Evolutionary conservation across 2,888 invertebrate species (phyloP), one percentile per base, ranked within the genome.

Genomic region (Myopa tessellatipennis): DNA sequence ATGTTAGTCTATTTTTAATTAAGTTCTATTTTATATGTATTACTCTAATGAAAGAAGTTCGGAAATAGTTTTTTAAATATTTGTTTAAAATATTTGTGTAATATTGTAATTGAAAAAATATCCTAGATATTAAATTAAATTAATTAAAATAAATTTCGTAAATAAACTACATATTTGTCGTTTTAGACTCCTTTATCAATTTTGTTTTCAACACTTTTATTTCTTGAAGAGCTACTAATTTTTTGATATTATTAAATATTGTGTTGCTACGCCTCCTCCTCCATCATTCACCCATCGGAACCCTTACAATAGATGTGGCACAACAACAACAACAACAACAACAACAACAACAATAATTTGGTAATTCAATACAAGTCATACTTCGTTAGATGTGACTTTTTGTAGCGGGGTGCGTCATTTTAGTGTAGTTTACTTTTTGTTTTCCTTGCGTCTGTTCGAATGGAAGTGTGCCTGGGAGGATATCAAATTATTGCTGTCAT

Each of bases 221-320:
- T 10, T 45, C 6, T 2, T 45, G 10, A 45, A 45, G 45, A 45
- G 10, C 45, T 45, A 45, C 10, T 45, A 45, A 45, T 45, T 45
- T 45, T 45, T 45, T 45, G 1, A 6, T 45, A 8, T 10, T 45
- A 45, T 45, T 45, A 45, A 26, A 26, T 26, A 2, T 26, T 26
- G 26, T 26, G 26, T 26, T 26, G 26, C 26, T 26, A 26, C 26
- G 26, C 26, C 26, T 26, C 26, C 26, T 26, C 10, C 3, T 8
- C 10, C 45, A 45, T 45, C 45, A 45, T 45, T 45, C 45, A 45
- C 10, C 10, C 55, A 45, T 45, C 10, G 4, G 50, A 6, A n/a
- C n/a, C n/a, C 55, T 55, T 55, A 55, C 10, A 55, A n/a, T 55
- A 55, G 76, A 78, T 78, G 38, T 77, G 77, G 72, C 77, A 74